Evolutionary conservation across 2,113 vertebrate genomes (phyloP).

Genomic region (Mormyrus iriodes): DNA sequence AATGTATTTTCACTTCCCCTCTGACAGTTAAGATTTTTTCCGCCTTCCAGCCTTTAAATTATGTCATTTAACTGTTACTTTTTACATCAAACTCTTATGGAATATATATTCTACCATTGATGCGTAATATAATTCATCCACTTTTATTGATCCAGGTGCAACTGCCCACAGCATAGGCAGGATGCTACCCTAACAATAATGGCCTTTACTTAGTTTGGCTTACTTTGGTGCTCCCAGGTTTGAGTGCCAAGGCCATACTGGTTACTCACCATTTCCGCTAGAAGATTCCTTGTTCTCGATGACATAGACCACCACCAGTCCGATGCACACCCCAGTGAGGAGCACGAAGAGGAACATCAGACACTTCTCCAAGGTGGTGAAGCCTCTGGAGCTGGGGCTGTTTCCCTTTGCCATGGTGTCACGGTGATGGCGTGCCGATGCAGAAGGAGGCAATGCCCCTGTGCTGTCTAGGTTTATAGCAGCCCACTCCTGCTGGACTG

Average conservation of each 20-base stretch:
- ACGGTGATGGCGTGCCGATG: neutral
- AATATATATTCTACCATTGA: neutral
- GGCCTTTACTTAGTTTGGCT: neutral
- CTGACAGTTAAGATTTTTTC: neutral
- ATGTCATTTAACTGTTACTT: neutral
- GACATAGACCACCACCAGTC: conserved; percentile 49
- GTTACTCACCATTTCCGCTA: conserved; percentile 16
- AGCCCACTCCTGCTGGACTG: neutral
- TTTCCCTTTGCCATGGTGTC: conserved; percentile 35
- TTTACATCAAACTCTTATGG: neutral
- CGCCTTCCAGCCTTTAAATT: neutral
- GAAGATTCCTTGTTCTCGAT: conserved; percentile 25
- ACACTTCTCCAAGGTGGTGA: conserved; percentile 52
- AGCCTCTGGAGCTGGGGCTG: conserved; percentile 15
- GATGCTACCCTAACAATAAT: neutral
- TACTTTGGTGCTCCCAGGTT: neutral
- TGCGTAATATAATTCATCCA: neutral
- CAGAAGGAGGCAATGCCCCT: neutral
- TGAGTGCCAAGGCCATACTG: neutral
- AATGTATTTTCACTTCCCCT: neutral
- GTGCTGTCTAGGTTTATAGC: neutral
- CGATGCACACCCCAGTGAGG: conserved; percentile 50
- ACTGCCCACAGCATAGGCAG: neutral
- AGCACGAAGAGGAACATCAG: conserved; percentile 58
- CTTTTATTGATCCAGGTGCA: neutral